phyloP scores from a whole-genome alignment of 2,113 vertebrate genomes.

The Saguinus midas region DNA sequence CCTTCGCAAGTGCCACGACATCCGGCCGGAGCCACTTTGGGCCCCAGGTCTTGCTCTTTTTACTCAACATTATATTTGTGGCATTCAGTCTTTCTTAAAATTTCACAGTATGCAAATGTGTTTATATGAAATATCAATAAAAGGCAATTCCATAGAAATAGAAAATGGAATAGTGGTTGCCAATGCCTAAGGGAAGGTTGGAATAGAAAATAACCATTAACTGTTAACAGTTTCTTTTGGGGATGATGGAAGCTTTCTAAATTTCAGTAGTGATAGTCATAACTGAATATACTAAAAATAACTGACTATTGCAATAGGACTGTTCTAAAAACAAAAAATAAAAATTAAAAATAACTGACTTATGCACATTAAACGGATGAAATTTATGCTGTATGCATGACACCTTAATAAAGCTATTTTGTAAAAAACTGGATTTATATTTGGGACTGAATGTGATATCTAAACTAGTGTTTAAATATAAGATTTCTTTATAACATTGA shows the following conservation, averaged over 20 bases:
- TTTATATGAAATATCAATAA: not conserved
- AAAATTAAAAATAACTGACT: not conserved
- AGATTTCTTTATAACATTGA: not conserved
- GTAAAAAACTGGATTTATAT: not conserved
- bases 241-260: not conserved
- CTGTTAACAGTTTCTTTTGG: not conserved
- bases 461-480: not conserved
- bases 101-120: not conserved
- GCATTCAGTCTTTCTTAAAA: not conserved
- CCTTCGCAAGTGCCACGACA: too few species aligned
- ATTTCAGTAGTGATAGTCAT: not conserved
- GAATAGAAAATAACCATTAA: not conserved
- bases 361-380: not conserved
- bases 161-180: not conserved
- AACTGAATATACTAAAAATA: not conserved
- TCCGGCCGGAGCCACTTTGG: too few species aligned
- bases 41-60: not conserved
- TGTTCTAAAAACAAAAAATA: too few species aligned
- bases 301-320: not conserved
- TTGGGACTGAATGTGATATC: not conserved
- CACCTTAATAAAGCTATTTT: not conserved
- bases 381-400: not conserved
- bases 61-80: not conserved
- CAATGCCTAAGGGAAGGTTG: not conserved
- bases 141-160: not conserved